Base-by-base conservation (phyloP, 1,140 invertebrate species). In the Drosophila sp. region DNA sequence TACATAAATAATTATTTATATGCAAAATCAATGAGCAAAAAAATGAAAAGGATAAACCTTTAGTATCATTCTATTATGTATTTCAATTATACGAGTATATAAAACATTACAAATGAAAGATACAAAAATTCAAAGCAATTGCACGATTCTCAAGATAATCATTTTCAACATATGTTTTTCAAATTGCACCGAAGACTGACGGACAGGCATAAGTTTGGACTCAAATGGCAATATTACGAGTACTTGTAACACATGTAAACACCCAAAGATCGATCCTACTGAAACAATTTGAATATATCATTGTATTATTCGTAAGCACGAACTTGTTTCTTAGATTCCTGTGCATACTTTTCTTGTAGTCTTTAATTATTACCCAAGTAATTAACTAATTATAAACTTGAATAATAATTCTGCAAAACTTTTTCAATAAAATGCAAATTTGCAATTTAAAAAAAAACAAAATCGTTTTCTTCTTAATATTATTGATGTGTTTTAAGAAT, bases 1-100 rank as follows among this genome's bases (percentile, higher is more conserved):
- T 65, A 64, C 46, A 46, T 63, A 75, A 67, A 77, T 74, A 70
- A 80, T 65, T 89, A 89, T 89, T 89, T 84, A 90, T 87, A 77
- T 71, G 40, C 53, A 48, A 63, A 41, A 61, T 27, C 13, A 18
- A 63, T 29, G 32, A 54, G n/a, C n/a, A n/a, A n/a, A n/a, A n/a
- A n/a, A n/a, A n/a, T n/a, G 50, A 67, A 72, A 14, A 58, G 4
- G 21, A 21, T 21, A 1, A 21, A 45, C 46, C 38, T 53, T 61
- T 57, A 57, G 53, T 50, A 66, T 56, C 63, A 57, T 79, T n/a
- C n/a, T n/a, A 61, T 76, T 74, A 65, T 78, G 74, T 78, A 78
- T 71, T 71, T 71, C 57, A 59, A 72, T 72, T 63, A 66, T 65
- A 53, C 58, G 51, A 73, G 46, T 48, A 58, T 75, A 66, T 41